Conservation (phyloP, 2,113 vertebrate genomes). For the Notarius quadriscutis region DNA sequence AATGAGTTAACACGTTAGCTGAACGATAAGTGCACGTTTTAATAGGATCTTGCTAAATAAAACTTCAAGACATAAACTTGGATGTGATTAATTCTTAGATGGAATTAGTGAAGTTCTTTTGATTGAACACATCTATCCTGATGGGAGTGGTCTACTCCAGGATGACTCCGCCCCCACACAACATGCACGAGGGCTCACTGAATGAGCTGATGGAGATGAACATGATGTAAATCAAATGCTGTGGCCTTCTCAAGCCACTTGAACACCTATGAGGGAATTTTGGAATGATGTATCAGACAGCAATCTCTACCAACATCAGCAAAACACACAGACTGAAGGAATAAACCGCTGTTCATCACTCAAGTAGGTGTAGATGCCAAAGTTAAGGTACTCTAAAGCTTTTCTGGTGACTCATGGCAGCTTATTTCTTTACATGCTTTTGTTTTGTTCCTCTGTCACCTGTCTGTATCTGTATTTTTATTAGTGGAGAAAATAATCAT, state of each 20-base stretch:
- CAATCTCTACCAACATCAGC: background rate
- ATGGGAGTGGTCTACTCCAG: background rate
- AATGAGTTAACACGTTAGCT: too few species aligned
- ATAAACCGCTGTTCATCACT: background rate
- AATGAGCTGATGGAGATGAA: background rate
- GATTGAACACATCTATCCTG: background rate
- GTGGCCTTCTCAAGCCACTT: background rate
- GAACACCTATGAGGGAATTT: background rate
- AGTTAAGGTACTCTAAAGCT: too few species aligned
- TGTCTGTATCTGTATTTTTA: background rate
- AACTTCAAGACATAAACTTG: too few species aligned
- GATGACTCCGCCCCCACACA: background rate
- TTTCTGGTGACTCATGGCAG: too few species aligned
- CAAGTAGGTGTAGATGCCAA: too few species aligned
- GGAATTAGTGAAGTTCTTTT: too few species aligned
- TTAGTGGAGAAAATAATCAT: too few species aligned
- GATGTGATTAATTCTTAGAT: too few species aligned
- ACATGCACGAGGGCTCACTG: background rate
- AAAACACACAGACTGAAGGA: background rate
- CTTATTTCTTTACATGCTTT: too few species aligned
- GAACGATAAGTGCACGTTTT: too few species aligned
- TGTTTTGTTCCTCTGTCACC: background rate
- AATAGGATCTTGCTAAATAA: too few species aligned
- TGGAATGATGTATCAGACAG: background rate
- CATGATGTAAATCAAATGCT: background rate